These are phyloP conservation scores for Scomber scombrus DNA, from an alignment of 2,113 vertebrate genomes.

Conservation along the genomic window DNA sequence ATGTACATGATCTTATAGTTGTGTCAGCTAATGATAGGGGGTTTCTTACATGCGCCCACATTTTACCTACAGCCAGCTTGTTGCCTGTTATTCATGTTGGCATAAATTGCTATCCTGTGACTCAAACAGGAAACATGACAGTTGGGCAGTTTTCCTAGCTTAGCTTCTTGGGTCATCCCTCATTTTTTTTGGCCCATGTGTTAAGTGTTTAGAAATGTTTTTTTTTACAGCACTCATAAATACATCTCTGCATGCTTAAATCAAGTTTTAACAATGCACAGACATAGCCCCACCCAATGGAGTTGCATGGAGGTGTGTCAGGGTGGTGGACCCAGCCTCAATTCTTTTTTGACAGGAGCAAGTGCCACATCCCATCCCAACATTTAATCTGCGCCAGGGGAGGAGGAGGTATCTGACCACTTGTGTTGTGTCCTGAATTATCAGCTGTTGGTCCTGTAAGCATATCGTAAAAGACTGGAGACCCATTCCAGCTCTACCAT, in stretches of 20 bases:
- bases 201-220: slow-evolving; percentile 32
- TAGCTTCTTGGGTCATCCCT: not conserved
- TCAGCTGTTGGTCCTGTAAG: slow-evolving; percentile 76
- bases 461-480: slow-evolving; percentile 50
- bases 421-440: slow-evolving; percentile 48
- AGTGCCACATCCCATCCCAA: not conserved
- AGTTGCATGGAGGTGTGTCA: slow-evolving; percentile 2
- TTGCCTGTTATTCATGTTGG: not conserved
- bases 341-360: not conserved
- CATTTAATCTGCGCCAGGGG: slow-evolving; percentile 5
- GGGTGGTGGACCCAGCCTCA: not conserved
- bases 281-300: not conserved
- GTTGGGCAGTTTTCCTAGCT: not conserved
- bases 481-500: slow-evolving; percentile 64
- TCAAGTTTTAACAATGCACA: not conserved
- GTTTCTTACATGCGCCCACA: not conserved
- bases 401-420: not conserved
- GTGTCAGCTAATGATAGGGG: not conserved
- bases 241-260: slow-evolving; percentile 6
- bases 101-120: not conserved
- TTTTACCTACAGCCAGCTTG: not conserved
- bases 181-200: slow-evolving; percentile 5
- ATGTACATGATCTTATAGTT: no score
- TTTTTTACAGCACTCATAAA: slow-evolving; percentile 23
- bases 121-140: slow-evolving; percentile 12